These are phyloP conservation scores for Myxocyprinus asiaticus DNA, from an alignment of 2,113 vertebrate genomes.

Conservation along the genomic window DNA sequence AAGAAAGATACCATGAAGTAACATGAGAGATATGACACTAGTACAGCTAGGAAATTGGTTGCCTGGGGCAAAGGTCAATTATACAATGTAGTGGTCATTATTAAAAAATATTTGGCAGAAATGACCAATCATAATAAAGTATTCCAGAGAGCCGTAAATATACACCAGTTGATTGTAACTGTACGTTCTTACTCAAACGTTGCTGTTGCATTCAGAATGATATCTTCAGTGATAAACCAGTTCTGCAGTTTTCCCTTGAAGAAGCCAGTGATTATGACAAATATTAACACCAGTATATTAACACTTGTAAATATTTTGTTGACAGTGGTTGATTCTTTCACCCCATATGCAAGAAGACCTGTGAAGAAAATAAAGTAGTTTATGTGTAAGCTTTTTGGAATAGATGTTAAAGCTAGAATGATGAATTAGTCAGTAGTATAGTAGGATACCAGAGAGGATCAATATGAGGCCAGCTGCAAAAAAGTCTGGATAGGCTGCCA, in stretches of 20 bases:
- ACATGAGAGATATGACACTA: no score
- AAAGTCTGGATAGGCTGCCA: slow-evolving; percentile 81
- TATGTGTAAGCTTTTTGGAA: not conserved
- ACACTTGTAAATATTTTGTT: slow-evolving; percentile 84
- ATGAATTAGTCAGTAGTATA: not conserved
- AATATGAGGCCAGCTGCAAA: slow-evolving; percentile 82
- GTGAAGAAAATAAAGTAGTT: not conserved
- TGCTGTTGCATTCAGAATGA: slow-evolving; percentile 61
- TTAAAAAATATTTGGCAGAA: no score
- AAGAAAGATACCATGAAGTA: no score
- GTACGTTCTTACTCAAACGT: slow-evolving; percentile 51
- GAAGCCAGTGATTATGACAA: slow-evolving; percentile 79
- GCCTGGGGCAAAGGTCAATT: no score
- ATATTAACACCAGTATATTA: slow-evolving; percentile 79
- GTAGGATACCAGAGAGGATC: slow-evolving; percentile 77
- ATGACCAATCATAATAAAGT: no score
- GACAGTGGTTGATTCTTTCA: slow-evolving; percentile 82
- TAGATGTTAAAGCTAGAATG: not conserved
- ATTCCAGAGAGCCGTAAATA: no score
- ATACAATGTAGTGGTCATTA: no score
- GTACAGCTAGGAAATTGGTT: no score
- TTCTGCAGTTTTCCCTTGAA: slow-evolving; percentile 80
- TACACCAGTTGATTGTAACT: no score
- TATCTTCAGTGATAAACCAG: slow-evolving; percentile 76
- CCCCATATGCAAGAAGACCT: slow-evolving; percentile 85